Base-by-base conservation (phyloP, 2,797 vertebrate genomes). In the Macropodus opercularis region DNA sequence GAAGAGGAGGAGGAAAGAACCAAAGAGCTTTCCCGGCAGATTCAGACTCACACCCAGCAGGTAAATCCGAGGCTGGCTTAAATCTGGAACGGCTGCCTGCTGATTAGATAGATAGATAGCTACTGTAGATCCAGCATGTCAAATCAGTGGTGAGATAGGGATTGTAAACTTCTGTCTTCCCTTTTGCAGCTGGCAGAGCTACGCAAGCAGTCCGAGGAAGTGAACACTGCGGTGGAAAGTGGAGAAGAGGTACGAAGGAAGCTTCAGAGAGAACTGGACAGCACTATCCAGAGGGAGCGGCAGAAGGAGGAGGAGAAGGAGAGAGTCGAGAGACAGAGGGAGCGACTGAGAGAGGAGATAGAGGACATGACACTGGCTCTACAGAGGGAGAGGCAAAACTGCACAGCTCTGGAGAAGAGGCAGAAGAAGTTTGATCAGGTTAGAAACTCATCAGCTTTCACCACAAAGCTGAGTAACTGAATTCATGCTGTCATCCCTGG, bases 361-460 rank as follows among this genome's bases (percentile, higher is more conserved):
- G 96, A 97, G 8, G 96, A 97, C 13, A 89, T 93, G 85, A 93
- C 91, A 0, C 79, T 97, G 36, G 95, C 94, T 47, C 85, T 96
- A 63, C 95, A 96, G 79, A 92, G 93, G 41, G 95, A 97, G 75
- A 89, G 95, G 47, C 95, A 97, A 84, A 94, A 95, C 50, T 94
- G 95, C 81, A 89, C 87, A 0, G 68, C 91, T 0, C 91, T 97
- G 18, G 95, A 97, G 79, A 97, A 97, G 88, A 94, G 94, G 76
- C 96, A 97, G 87, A 95, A 95, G 85, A 97, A 96, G 75, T 97
- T 96, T 5, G 96, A 97, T 84, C 95, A 97, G 94, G 96, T 96
- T 15, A 40, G 71, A 35, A n/a, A 22, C 14, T 21, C 8, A 8
- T 12, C 2, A 0, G 8, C 26, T 18, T 54, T 14, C 24, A n/a